These are phyloP conservation scores for Lasioglossum pauxillum DNA, from an alignment of 2,888 invertebrate genomes.

Conservation along the genomic window DNA sequence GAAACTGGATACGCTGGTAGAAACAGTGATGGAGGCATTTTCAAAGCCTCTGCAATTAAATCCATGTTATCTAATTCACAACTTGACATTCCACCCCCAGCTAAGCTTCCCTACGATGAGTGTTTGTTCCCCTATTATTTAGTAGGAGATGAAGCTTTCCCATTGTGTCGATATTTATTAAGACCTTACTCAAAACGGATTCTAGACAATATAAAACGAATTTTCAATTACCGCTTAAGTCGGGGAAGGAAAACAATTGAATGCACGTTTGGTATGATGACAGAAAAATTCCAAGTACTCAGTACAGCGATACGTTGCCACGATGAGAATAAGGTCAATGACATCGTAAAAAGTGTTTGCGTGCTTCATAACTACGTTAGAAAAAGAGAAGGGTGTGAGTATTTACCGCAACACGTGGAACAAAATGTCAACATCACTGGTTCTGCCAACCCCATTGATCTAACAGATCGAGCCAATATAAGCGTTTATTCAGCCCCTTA, in stretches of 20 bases:
- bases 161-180: background rate
- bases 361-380: constrained; percentile 3
- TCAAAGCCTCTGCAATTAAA: no score
- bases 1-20: no score
- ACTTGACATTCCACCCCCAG: no score
- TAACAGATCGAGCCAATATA: no score
- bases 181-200: background rate
- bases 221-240: background rate
- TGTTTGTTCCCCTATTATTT: background rate
- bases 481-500: no score
- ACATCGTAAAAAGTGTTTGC: background rate
- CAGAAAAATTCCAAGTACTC: constrained; percentile 5
- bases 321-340: background rate
- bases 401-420: no score
- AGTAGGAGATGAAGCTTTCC: background rate
- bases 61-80: no score
- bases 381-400: background rate
- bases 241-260: background rate
- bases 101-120: no score
- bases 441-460: no score
- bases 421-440: no score
- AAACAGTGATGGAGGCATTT: no score
- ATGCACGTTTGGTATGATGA: background rate
- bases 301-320: background rate
- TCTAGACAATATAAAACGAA: background rate